phyloP scores from a whole-genome alignment of 2,888 invertebrate species.

The Hipparchia semele region DNA sequence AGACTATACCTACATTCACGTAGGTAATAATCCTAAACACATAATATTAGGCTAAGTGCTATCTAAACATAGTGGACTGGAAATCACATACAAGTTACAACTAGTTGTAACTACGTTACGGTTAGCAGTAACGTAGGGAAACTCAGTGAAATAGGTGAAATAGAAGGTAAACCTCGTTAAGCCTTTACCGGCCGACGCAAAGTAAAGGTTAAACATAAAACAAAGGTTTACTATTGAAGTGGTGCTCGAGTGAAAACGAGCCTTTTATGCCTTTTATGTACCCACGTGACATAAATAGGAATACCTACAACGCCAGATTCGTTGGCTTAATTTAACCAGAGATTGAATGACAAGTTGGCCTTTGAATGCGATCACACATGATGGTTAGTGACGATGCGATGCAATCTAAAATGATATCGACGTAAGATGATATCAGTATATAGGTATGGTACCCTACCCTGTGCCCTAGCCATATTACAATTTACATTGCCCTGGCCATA shows the following conservation, averaged over 20 bases:
- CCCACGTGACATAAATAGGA: not conserved
- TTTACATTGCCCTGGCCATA: no score
- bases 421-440: no score
- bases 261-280: not conserved
- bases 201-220: constrained; percentile 2
- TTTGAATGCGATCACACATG: not conserved
- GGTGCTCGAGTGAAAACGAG: not conserved
- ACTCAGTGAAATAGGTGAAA: not conserved
- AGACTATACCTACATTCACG: no score
- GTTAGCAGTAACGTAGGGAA: not conserved
- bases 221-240: constrained; percentile 4
- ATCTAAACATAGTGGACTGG: not conserved
- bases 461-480: no score
- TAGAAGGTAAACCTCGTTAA: constrained; percentile 2
- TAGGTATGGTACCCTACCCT: no score
- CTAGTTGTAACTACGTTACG: no score
- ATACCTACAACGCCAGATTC: not conserved
- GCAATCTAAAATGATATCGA: no score
- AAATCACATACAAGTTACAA: not conserved
- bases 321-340: not conserved
- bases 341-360: not conserved
- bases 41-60: no score
- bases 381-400: not conserved
- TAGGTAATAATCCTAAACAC: no score
- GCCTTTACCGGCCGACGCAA: not conserved